phyloP scores from a whole-genome alignment of 2,797 vertebrate genomes.

The Kryptopterus vitreolus region DNA sequence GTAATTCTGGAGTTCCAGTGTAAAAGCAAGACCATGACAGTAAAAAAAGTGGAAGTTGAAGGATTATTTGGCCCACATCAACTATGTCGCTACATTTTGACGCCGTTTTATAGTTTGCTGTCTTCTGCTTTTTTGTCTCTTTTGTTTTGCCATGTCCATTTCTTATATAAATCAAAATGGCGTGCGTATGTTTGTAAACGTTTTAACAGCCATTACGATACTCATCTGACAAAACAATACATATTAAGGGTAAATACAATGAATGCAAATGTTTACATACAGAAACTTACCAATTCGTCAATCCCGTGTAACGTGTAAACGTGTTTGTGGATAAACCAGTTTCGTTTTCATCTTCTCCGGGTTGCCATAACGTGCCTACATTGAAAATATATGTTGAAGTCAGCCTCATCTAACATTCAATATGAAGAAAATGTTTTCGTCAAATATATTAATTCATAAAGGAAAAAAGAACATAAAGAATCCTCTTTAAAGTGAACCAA shows the following conservation, averaged over 20 bases:
- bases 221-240: background rate
- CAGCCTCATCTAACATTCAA: too few relatives aligned
- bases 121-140: too few relatives aligned
- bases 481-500: too few relatives aligned
- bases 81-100: background rate
- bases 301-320: accelerated
- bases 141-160: background rate
- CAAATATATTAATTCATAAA: too few relatives aligned
- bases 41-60: background rate
- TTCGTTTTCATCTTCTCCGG: background rate
- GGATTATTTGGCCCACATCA: background rate
- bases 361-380: background rate
- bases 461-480: too few relatives aligned
- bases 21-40: background rate
- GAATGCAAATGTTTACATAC: background rate
- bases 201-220: too few relatives aligned
- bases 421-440: too few relatives aligned
- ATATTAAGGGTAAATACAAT: background rate
- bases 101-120: background rate
- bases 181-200: background rate
- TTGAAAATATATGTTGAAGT: too few relatives aligned
- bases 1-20: background rate
- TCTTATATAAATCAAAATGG: background rate
- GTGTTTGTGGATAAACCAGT: background rate
- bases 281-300: background rate